These are phyloP conservation scores for Casuarius casuarius DNA, from an alignment of 2,113 vertebrate species.

Conservation along the genomic window DNA sequence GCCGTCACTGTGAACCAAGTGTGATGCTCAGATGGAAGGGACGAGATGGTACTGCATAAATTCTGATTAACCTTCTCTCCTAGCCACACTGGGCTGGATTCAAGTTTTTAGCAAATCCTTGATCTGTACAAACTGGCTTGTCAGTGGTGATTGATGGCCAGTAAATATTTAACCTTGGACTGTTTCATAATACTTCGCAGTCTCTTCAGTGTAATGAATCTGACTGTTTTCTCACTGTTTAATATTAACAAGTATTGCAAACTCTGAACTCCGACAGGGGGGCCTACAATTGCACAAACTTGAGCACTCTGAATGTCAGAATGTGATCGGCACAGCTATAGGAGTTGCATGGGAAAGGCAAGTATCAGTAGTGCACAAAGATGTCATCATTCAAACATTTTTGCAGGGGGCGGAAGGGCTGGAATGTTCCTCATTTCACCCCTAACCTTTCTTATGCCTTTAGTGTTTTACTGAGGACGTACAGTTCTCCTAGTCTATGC, in stretches of 20 bases:
- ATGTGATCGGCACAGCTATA: not conserved
- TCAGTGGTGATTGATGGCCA: not conserved
- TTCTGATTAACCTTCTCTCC: not conserved
- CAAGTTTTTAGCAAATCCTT: not conserved
- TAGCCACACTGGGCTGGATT: fast-evolving
- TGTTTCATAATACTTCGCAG: not conserved
- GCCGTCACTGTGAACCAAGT: not conserved
- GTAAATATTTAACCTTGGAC: slow-evolving; percentile 46
- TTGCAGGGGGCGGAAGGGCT: fast-evolving
- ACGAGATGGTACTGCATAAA: not conserved
- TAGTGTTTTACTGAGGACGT: not conserved
- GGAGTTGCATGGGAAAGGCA: slow-evolving; percentile 12
- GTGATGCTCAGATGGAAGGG: not conserved
- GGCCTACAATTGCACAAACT: not conserved
- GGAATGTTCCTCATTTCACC: not conserved
- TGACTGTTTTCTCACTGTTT: slow-evolving; percentile 19
- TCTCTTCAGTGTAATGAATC: not conserved
- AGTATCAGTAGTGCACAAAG: not conserved
- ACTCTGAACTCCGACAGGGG: not conserved
- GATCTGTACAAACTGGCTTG: not conserved
- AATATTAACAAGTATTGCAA: slow-evolving; percentile 46
- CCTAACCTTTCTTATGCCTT: not conserved
- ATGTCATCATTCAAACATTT: not conserved
- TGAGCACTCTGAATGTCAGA: not conserved
- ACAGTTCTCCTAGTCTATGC: not conserved